Conservation (phyloP, 2,888 invertebrate species). For the Abscondita cerata region DNA sequence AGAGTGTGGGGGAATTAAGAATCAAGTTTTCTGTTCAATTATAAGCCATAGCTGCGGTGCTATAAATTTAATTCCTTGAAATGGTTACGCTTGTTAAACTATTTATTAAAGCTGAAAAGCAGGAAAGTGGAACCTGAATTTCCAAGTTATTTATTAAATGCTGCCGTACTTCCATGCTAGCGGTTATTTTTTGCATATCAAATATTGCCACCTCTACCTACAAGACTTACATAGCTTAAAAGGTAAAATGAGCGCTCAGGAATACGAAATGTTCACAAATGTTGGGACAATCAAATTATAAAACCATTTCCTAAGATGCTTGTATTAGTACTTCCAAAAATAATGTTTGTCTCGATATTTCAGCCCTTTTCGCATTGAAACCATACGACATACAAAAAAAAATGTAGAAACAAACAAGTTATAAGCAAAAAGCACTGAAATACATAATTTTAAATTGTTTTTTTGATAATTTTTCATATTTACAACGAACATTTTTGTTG, state of each 20-base stretch:
- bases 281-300: background rate
- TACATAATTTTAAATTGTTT: background rate
- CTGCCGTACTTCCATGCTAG: background rate
- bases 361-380: background rate
- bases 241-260: background rate
- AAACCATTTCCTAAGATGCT: no score
- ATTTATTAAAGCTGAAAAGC: background rate
- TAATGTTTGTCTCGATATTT: background rate
- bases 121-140: background rate
- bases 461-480: background rate
- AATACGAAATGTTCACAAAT: background rate
- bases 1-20: background rate
- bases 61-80: background rate
- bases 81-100: background rate
- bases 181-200: background rate
- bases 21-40: background rate
- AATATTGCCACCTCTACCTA: background rate
- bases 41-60: background rate
- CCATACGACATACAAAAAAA: background rate
- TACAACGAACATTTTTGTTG: background rate
- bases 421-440: background rate
- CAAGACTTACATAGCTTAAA: background rate
- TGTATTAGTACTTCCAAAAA: background rate
- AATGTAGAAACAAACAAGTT: background rate
- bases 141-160: background rate